Evolutionary conservation across 2,888 invertebrate species (phyloP).

Genomic region (Abrostola triplasia): DNA sequence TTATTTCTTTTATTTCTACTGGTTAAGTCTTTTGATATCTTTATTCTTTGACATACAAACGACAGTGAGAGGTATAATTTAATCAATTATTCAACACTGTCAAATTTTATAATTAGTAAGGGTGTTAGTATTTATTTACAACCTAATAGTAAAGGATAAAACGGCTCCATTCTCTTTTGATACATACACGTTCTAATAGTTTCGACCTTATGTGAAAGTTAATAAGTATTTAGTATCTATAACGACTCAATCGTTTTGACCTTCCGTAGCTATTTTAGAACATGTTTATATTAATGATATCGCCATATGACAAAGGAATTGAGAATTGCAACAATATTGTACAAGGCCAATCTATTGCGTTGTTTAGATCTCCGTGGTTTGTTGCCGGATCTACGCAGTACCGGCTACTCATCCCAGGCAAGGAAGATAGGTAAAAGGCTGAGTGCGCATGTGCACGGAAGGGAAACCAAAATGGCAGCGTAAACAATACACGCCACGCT

Average conservation of each 20-base stretch:
- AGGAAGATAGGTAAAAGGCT: constrained; percentile 42
- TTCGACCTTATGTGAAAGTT: neutral
- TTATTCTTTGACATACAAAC: no score
- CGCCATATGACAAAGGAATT: constrained; percentile 32
- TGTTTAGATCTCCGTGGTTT: constrained; percentile 28
- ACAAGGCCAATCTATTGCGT: constrained; percentile 55
- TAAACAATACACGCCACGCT: constrained; percentile 60
- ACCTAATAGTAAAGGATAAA: no score
- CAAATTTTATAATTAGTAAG: no score
- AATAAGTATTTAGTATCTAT: neutral
- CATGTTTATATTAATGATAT: constrained; percentile 35
- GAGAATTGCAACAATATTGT: constrained; percentile 43
- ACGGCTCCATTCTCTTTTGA: no score
- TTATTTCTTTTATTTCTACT: no score
- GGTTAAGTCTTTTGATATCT: no score
- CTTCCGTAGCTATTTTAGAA: constrained; percentile 13
- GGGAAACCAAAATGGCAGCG: constrained; percentile 51
- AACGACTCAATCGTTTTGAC: neutral
- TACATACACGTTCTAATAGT: no score
- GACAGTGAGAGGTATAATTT: no score
- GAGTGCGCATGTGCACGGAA: constrained; percentile 73
- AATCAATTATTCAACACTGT: no score
- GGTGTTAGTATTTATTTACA: no score
- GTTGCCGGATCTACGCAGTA: constrained; percentile 43
- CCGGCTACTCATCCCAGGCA: constrained; percentile 31